These are phyloP conservation scores for Acrobeloides nanus DNA, from an alignment of 2,888 invertebrate genomes.

Conservation along the genomic window DNA sequence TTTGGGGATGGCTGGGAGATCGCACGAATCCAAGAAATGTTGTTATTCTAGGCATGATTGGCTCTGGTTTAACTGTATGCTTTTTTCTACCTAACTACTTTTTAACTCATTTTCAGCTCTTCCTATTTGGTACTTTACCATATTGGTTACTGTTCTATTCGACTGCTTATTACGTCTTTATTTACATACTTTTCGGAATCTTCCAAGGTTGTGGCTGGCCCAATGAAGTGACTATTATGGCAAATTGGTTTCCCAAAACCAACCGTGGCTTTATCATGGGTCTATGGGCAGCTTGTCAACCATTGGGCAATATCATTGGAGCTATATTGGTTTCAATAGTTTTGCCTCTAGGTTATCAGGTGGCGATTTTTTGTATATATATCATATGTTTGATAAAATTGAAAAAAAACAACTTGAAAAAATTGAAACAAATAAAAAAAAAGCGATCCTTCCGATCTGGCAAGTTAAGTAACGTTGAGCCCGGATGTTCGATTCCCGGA, in stretches of 20 bases:
- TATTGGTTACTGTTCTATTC: conserved; percentile 57
- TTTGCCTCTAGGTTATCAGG: conserved; percentile 57
- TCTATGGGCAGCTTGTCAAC: conserved; percentile 59
- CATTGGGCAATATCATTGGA: conserved; percentile 59
- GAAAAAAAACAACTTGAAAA: too few relatives aligned
- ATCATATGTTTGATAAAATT: neutral
- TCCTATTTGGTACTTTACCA: conserved; percentile 57
- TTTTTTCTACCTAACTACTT: neutral
- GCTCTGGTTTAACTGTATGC: conserved; percentile 55
- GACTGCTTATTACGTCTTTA: conserved; percentile 54
- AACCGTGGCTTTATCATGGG: conserved; percentile 59
- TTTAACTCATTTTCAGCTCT: conserved; percentile 44
- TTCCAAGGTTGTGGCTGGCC: conserved; percentile 59
- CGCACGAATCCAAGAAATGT: conserved; percentile 56
- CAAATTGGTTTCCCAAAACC: conserved; percentile 57
- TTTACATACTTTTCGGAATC: conserved; percentile 58
- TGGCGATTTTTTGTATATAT: conserved; percentile 30
- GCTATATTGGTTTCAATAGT: conserved; percentile 56
- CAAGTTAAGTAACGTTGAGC: too few relatives aligned
- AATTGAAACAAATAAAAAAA: too few relatives aligned
- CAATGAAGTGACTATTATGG: conserved; percentile 58
- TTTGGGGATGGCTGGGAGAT: conserved; percentile 58
- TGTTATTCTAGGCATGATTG: conserved; percentile 57
- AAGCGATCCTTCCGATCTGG: too few relatives aligned
- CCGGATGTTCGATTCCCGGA: too few relatives aligned